Percentiles rank a stretch among this genome's conserved stretches.
These are phyloP conservation scores for Pomatostomus ruficeps DNA, from an alignment of 2,113 vertebrate species.

Conservation along the genomic window DNA sequence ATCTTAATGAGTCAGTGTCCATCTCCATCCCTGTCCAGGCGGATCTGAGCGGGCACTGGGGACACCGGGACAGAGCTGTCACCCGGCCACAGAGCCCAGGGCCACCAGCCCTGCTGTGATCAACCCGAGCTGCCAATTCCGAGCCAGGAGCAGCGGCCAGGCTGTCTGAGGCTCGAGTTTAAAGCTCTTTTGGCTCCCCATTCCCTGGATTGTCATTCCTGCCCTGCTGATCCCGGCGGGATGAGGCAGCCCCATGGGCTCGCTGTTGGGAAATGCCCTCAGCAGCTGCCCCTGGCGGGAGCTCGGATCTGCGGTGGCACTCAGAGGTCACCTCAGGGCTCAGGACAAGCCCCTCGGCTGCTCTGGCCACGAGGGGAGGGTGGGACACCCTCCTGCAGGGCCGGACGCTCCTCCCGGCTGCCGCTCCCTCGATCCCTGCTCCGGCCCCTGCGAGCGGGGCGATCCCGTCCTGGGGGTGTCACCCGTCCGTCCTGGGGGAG, in stretches of 20 bases:
- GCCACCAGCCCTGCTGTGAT: not conserved
- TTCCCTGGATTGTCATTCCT: not conserved
- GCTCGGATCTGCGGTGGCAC: not conserved
- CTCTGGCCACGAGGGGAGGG: not conserved
- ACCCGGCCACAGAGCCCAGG: not conserved
- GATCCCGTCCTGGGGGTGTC: not conserved
- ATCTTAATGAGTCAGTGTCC: not conserved
- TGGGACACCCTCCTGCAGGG: not conserved
- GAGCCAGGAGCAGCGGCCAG: not conserved
- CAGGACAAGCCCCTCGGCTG: not conserved
- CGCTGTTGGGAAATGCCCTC: not conserved
- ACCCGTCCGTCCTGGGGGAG: too few relatives aligned
- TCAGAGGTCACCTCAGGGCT: not conserved
- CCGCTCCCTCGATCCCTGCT: not conserved
- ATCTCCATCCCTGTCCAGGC: fast-evolving
- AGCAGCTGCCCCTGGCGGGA: not conserved
- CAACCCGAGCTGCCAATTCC: not conserved
- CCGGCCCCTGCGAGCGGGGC: fast-evolving
- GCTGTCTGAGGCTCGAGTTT: not conserved
- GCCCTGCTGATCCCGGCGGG: slow-evolving; percentile 5
- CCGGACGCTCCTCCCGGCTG: not conserved
- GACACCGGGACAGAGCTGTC: not conserved
- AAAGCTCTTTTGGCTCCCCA: not conserved
- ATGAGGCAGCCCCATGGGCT: not conserved
- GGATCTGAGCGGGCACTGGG: not conserved